These are phyloP conservation scores for Plecturocebus donacophilus DNA, from an alignment of 2,113 vertebrate genomes.

Conservation along the genomic window DNA sequence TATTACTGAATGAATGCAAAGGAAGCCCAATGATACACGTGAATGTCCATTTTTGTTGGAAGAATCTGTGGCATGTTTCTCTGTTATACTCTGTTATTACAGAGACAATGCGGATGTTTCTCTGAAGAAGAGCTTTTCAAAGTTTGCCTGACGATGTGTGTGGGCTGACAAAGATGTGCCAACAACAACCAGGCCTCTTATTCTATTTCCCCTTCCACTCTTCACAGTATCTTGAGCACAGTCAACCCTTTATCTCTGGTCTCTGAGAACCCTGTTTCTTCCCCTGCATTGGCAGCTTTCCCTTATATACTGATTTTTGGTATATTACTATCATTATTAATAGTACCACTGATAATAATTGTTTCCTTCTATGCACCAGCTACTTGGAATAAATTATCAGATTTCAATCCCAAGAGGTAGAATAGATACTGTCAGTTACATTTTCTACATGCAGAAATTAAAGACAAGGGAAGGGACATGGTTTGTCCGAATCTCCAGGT, in stretches of 20 bases:
- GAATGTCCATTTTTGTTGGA: neutral
- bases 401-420: neutral
- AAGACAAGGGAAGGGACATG: neutral
- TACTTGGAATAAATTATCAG: neutral
- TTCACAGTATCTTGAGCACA: neutral
- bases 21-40: neutral
- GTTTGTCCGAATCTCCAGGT: neutral
- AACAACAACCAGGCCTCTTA: neutral
- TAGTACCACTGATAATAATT: neutral
- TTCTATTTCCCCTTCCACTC: neutral
- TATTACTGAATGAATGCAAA: neutral
- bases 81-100: neutral
- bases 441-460: neutral
- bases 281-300: neutral
- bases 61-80: neutral
- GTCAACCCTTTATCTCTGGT: neutral
- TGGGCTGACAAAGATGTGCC: neutral
- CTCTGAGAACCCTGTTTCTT: neutral
- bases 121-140: neutral
- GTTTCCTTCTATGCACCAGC: neutral
- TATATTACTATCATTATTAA: neutral
- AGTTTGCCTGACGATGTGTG: neutral
- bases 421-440: neutral
- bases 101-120: neutral
- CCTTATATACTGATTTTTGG: neutral